A percentile compares a stretch with the other conserved stretches of the same genome.
These are phyloP conservation scores for Agrotis clavis DNA, from an alignment of 2,888 invertebrate species.

Conservation along the genomic window DNA sequence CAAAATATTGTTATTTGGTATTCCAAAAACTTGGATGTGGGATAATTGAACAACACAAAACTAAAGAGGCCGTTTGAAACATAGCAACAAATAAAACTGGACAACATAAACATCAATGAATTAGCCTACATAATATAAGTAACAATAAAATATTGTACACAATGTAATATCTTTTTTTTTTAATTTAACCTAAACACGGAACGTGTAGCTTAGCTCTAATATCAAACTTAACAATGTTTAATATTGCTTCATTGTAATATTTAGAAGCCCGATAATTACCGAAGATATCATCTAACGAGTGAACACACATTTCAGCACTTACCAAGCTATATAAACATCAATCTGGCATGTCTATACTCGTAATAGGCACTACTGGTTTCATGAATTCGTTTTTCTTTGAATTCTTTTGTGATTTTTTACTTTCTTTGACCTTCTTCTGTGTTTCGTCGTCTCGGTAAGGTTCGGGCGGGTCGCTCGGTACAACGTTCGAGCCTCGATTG, in stretches of 20 bases:
- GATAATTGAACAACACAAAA: conserved; percentile 44
- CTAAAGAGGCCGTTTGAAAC: conserved; percentile 49
- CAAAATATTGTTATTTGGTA: conserved; percentile 35
- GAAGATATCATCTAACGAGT: conserved; percentile 73
- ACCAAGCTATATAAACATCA: conserved; percentile 84
- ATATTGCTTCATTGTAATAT: conserved; percentile 81
- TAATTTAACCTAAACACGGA: conserved; percentile 68
- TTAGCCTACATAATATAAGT: conserved; percentile 63
- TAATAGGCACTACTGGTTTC: conserved; percentile 97
- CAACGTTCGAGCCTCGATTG: conserved; percentile 76
- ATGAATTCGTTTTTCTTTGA: conserved; percentile 94
- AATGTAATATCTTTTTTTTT: conserved; percentile 64
- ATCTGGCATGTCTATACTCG: conserved; percentile 98
- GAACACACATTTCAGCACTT: conserved; percentile 82
- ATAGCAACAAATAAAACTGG: conserved; percentile 58
- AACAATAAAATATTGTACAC: conserved; percentile 66
- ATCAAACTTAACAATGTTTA: conserved; percentile 86
- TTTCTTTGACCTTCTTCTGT: conserved; percentile 89
- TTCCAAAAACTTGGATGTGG: conserved; percentile 33
- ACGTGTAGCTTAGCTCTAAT: conserved; percentile 75
- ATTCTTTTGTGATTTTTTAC: conserved; percentile 92
- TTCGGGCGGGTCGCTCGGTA: conserved; percentile 84
- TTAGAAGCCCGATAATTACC: conserved; percentile 74
- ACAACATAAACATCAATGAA: conserved; percentile 55
- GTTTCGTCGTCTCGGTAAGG: conserved; percentile 87